Evolutionary conservation across 2,113 vertebrate species (phyloP), one percentile per base, ranked within the genome.

Genomic region (Phaethon lepturus): DNA sequence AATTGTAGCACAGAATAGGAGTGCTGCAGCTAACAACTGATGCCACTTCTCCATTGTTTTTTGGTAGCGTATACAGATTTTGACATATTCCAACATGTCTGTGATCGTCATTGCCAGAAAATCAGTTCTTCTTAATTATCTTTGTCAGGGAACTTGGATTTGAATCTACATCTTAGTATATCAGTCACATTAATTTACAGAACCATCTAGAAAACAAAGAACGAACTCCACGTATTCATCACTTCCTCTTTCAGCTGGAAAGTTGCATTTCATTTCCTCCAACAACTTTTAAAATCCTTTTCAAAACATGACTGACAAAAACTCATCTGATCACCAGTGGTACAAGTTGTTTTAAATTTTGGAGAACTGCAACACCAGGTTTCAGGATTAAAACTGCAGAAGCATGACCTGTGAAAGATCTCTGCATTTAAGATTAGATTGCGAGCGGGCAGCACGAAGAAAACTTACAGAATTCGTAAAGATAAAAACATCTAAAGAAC

Each of bases 191-290:
- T 44, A 64, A 56, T 44, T 42, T 47, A 80, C 44, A 11, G 40
- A 88, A 64, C 8, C 58, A 83, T 7, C 9, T 3, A 35, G 26
- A 33, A 8, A 66, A 56, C 17, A 55, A 90, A 42, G 17, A 2
- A 71, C 56, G 72, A 80, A 66, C 29, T 64, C 29, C 16, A 59
- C 23, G n/a, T 13, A 58, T 29, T 58, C 80, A 60, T 60, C 33
- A 26, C 49, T 93, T 93, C 81, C 62, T 87, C 84, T 64, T 76
- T 92, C 71, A 93, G 25, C 17, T 66, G 22, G 12, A 38, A 95
- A 93, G 59, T 0, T 73, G 26, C 40, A 45, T 58, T 76, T 92
- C 62, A 18, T 38, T 86, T 94, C 31, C 62, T 49, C 56, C 53
- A 85, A 38, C 13, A 64, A 67, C 2, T 11, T 66, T 19, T 55